Percentiles rank a stretch among this genome's conserved stretches.
These are phyloP conservation scores for Chironomus tepperi DNA, from an alignment of 1,140 invertebrate species.

Conservation along the genomic window DNA sequence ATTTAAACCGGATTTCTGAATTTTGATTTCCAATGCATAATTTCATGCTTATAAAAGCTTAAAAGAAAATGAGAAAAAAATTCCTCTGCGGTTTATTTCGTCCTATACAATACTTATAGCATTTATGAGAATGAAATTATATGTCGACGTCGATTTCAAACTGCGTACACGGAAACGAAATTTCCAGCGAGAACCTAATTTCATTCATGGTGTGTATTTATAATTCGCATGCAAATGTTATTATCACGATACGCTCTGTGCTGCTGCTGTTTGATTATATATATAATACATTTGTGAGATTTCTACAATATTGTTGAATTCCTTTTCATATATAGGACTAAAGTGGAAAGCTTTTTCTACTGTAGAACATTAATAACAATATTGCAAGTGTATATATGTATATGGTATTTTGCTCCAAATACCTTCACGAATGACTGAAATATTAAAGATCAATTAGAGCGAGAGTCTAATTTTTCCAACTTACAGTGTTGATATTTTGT, in stretches of 20 bases:
- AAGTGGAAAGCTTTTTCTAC: background rate
- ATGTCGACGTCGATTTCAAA: background rate
- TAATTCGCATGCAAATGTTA: conserved; percentile 9
- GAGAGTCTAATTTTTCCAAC: too few species aligned
- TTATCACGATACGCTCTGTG: background rate
- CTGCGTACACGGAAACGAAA: conserved; percentile 9
- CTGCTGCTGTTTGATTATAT: background rate
- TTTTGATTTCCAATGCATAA: conserved; percentile 15
- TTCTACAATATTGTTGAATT: background rate
- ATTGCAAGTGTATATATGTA: background rate
- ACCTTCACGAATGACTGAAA: background rate
- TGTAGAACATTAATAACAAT: background rate
- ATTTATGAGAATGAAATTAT: background rate
- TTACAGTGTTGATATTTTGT: too few species aligned
- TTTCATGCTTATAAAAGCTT: background rate
- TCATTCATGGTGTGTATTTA: background rate
- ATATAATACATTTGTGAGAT: background rate
- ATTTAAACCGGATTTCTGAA: background rate
- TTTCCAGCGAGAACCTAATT: background rate
- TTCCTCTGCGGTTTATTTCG: background rate
- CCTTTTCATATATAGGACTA: background rate
- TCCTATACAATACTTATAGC: background rate
- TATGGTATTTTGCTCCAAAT: background rate
- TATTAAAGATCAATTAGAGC: too few species aligned
- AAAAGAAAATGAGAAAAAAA: background rate